Percentiles rank a stretch among this genome's conserved stretches.
phyloP scores from a whole-genome alignment of 2,797 vertebrate species.

The Nannoperca obscura region DNA sequence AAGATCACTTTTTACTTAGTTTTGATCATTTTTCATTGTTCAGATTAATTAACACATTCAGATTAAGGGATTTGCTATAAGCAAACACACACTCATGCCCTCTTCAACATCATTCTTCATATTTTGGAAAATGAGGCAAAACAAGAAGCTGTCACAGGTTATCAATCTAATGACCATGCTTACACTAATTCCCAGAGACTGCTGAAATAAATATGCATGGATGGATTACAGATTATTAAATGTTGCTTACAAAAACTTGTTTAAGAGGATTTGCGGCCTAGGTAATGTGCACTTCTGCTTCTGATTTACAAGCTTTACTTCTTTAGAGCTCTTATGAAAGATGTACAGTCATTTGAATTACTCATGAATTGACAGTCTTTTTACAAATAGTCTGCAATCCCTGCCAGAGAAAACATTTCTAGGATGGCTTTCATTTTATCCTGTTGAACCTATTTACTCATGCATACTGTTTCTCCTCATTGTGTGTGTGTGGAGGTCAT shows the following conservation, averaged over 20 bases:
- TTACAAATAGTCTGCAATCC: conserved; percentile 15
- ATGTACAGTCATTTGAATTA: conserved; percentile 16
- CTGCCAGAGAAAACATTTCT: conserved; percentile 14
- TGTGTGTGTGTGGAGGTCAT: neutral
- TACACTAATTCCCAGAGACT: conserved; percentile 14
- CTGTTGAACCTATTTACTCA: conserved; percentile 7
- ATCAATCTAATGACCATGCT: conserved; percentile 5
- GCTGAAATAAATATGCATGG: conserved; percentile 24
- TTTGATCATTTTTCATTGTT: neutral
- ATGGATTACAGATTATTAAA: conserved; percentile 21
- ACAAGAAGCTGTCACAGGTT: neutral
- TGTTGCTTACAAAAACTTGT: neutral
- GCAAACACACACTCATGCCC: neutral
- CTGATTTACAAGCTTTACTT: neutral
- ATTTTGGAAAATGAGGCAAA: neutral
- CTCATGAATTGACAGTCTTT: conserved; percentile 12
- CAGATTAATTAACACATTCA: no score
- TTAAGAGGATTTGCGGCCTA: conserved; percentile 34
- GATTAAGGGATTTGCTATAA: neutral
- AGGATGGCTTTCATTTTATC: neutral
- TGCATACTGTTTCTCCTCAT: neutral
- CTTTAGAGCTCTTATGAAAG: conserved; percentile 14
- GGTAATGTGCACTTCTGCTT: conserved; percentile 4
- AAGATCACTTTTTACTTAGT: neutral
- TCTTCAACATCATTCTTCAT: neutral